phyloP scores from a whole-genome alignment of 2,888 invertebrate species.

The Synergus umbraculus region DNA sequence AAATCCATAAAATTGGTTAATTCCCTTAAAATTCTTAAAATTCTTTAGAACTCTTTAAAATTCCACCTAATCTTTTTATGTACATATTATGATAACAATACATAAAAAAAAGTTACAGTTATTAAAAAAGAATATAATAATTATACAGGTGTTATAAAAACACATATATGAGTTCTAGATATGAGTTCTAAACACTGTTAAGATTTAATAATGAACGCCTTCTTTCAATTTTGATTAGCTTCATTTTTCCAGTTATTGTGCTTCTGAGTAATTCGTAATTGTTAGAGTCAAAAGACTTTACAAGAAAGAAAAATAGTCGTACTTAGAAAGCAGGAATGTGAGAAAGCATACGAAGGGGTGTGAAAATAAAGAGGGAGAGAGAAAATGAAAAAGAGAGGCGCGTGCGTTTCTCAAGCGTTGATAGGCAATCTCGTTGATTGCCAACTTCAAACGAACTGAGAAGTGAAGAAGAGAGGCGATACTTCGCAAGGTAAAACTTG shows the following conservation, averaged over 20 bases:
- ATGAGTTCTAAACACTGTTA: too few relatives aligned
- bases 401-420: conserved; percentile 69
- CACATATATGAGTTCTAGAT: too few relatives aligned
- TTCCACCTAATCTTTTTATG: too few relatives aligned
- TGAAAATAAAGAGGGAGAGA: conserved; percentile 44
- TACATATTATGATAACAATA: too few relatives aligned
- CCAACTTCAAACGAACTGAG: conserved; percentile 74
- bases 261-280: conserved; percentile 42
- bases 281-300: conserved; percentile 37
- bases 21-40: too few relatives aligned
- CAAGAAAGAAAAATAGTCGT: conserved; percentile 45
- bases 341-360: conserved; percentile 53
- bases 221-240: background rate
- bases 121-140: too few relatives aligned
- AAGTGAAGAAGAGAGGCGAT: conserved; percentile 60
- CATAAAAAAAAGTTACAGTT: too few relatives aligned
- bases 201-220: background rate
- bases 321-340: conserved; percentile 53
- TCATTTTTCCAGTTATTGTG: background rate
- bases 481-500: conserved; percentile 55
- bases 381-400: conserved; percentile 37
- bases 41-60: too few relatives aligned
- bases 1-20: too few relatives aligned
- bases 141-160: too few relatives aligned
- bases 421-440: conserved; percentile 77